These are phyloP conservation scores for Esperia sulphurella DNA, from an alignment of 2,888 invertebrate species.

Conservation along the genomic window DNA sequence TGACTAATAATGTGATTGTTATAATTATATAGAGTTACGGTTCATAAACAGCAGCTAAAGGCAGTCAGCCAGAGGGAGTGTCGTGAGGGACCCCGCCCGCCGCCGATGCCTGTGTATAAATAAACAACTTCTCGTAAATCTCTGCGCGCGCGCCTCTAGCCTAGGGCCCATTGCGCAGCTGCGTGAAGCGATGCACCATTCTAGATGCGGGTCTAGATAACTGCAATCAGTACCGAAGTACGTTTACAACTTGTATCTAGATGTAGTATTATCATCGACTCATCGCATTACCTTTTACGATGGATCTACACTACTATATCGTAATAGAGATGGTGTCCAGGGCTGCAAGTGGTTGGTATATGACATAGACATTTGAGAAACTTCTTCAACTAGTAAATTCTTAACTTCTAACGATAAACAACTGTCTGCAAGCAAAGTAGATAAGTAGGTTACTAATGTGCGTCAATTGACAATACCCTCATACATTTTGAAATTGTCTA, in stretches of 20 bases:
- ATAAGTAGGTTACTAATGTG: too few species aligned
- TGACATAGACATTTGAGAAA: too few species aligned
- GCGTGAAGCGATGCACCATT: neutral
- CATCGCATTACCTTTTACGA: too few species aligned
- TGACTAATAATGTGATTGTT: neutral
- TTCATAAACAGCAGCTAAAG: slow-evolving; percentile 41
- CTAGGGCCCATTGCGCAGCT: slow-evolving; percentile 1
- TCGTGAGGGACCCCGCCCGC: slow-evolving; percentile 62
- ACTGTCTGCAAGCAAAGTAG: too few species aligned
- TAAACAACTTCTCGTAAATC: slow-evolving; percentile 18
- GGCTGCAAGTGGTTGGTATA: too few species aligned
- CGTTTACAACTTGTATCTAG: neutral
- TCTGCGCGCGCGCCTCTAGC: neutral
- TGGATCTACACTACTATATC: too few species aligned
- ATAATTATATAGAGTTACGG: neutral
- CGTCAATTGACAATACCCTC: too few species aligned
- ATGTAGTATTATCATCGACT: neutral
- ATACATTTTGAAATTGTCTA: too few species aligned
- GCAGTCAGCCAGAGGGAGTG: slow-evolving; percentile 32
- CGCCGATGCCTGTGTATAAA: slow-evolving; percentile 18
- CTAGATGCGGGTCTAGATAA: neutral
- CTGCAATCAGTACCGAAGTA: neutral
- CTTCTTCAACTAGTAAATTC: too few species aligned
- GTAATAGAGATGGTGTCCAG: neutral
- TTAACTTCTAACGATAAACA: too few species aligned